Conservation (phyloP, 2,888 invertebrate genomes). For the Cosmorhoe ocellata region DNA sequence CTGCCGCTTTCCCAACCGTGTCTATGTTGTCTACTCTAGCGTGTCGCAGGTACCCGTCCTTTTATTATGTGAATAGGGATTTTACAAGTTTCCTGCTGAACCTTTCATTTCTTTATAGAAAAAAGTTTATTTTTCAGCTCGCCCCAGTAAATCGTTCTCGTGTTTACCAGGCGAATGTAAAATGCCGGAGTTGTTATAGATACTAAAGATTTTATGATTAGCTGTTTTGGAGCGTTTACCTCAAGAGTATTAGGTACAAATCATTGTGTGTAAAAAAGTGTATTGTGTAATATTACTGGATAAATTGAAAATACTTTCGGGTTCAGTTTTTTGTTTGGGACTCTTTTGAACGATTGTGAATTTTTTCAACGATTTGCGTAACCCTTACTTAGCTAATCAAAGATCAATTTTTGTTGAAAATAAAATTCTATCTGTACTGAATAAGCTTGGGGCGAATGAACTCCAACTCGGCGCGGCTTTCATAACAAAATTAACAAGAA, state of each 20-base stretch:
- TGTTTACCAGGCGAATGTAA: slow-evolving; percentile 53
- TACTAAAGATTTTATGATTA: slow-evolving; percentile 56
- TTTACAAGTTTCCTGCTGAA: slow-evolving; percentile 14
- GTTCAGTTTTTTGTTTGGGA: background rate
- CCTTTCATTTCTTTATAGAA: slow-evolving; percentile 37
- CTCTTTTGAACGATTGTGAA: no score
- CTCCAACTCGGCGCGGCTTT: no score
- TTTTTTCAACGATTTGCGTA: background rate
- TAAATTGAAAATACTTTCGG: background rate
- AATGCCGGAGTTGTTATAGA: slow-evolving; percentile 46
- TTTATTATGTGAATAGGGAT: background rate
- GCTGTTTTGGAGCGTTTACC: slow-evolving; percentile 51
- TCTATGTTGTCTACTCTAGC: background rate
- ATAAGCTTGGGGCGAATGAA: no score
- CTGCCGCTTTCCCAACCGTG: no score
- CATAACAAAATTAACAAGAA: no score
- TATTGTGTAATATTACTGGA: slow-evolving; percentile 5
- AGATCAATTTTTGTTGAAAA: no score
- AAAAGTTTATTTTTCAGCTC: slow-evolving; percentile 34
- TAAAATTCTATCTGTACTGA: no score
- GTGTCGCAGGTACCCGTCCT: background rate
- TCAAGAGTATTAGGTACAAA: slow-evolving; percentile 58
- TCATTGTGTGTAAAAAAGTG: slow-evolving; percentile 46
- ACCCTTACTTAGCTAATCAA: no score
- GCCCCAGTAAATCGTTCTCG: slow-evolving; percentile 46